Conservation (phyloP, 2,113 vertebrate species). For the Peucedramus taeniatus region DNA sequence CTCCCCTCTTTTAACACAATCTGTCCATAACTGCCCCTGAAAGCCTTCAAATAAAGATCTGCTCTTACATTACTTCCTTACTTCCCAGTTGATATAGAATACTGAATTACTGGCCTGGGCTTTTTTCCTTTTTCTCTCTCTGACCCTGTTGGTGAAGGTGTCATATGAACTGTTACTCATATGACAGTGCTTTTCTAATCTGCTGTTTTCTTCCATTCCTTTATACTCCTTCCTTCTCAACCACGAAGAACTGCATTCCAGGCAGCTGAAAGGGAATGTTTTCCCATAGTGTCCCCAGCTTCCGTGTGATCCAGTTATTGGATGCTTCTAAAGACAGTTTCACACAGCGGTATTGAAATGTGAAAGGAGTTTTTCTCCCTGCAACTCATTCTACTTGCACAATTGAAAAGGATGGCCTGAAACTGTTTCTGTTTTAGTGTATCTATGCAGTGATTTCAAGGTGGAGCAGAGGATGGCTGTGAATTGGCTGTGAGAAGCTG, state of each 20-base stretch:
- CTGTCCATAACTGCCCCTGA: not conserved
- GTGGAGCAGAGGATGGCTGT: not conserved
- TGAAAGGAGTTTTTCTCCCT: not conserved
- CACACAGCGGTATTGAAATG: not conserved
- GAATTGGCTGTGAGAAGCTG: not conserved
- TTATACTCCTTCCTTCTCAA: not conserved
- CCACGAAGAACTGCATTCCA: not conserved
- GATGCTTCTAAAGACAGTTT: not conserved
- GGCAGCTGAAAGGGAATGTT: not conserved
- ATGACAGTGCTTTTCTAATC: not conserved
- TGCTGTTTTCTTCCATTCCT: not conserved
- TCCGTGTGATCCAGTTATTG: not conserved
- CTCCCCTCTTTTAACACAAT: no score
- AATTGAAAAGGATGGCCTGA: not conserved
- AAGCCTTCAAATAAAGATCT: not conserved
- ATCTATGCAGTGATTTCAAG: not conserved
- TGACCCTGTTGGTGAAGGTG: not conserved
- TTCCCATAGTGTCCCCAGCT: not conserved
- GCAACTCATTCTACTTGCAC: not conserved
- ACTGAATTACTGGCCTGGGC: not conserved
- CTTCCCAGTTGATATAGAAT: rapidly evolving
- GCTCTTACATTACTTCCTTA: not conserved
- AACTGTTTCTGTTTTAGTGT: not conserved
- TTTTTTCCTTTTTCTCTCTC: not conserved
- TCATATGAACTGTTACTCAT: not conserved